Evolutionary conservation across 2,797 vertebrate genomes (phyloP).

Genomic region (Netta rufina): DNA sequence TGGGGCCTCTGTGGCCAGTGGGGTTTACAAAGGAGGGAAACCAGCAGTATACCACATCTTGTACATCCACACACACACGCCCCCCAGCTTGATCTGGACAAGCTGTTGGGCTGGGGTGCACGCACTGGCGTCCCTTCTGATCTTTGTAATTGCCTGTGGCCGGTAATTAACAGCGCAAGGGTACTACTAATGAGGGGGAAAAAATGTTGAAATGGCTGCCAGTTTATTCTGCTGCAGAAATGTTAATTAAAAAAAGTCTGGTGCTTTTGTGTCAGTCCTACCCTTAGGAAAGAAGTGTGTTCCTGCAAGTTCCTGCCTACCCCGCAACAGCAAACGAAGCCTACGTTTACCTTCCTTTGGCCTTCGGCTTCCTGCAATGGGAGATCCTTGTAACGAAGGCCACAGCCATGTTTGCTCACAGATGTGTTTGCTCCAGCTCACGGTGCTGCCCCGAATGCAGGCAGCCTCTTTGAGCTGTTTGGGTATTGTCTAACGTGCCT

Average conservation of each 20-base stretch:
- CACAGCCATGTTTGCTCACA: not conserved
- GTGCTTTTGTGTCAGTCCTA: not conserved
- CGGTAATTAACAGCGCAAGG: not conserved
- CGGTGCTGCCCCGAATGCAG: not conserved
- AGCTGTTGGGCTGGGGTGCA: not conserved
- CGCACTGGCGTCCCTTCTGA: not conserved
- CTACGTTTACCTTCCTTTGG: not conserved
- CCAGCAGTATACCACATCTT: not conserved
- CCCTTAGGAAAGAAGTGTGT: not conserved
- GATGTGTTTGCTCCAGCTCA: not conserved
- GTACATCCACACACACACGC: not conserved
- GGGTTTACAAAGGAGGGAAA: not conserved
- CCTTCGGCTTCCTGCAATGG: not conserved
- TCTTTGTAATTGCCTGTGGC: constrained; percentile 3
- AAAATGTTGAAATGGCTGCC: not conserved
- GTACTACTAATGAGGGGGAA: not conserved
- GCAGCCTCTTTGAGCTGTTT: not conserved
- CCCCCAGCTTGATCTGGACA: not conserved
- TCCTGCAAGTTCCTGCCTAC: not conserved
- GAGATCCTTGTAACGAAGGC: not conserved
- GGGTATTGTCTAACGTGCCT: not conserved
- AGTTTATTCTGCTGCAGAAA: not conserved
- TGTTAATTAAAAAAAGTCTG: not conserved
- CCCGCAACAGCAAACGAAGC: not conserved
- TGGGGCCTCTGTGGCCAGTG: not conserved